These are phyloP conservation scores for Pteromalus puparum DNA, from an alignment of 1,140 invertebrate genomes.

Conservation along the genomic window DNA sequence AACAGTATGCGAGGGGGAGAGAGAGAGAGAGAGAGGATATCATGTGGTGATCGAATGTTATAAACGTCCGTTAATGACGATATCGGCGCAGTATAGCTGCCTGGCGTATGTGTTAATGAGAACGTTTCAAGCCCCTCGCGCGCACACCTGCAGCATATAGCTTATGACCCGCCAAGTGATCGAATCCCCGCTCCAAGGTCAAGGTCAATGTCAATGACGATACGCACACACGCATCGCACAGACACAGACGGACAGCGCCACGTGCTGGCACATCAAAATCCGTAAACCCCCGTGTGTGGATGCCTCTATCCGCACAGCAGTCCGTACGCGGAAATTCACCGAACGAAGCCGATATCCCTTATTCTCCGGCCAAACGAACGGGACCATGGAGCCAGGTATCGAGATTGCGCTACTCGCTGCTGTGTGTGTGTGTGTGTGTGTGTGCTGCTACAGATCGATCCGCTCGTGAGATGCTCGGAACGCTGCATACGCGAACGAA, in stretches of 20 bases:
- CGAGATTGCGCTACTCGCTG: neutral
- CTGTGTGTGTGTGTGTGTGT: neutral
- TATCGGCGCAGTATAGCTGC: neutral
- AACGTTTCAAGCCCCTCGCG: neutral
- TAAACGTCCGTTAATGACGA: neutral
- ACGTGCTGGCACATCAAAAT: constrained; percentile 9
- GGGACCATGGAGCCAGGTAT: neutral
- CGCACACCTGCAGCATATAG: neutral
- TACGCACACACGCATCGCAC: too few species aligned
- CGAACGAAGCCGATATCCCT: constrained; percentile 1
- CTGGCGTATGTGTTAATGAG: constrained; percentile 7
- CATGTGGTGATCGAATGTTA: neutral
- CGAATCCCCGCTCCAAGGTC: constrained; percentile 8
- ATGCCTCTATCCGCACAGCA: neutral
- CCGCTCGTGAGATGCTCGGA: neutral
- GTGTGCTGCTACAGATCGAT: neutral
- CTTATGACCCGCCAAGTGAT: constrained; percentile 9
- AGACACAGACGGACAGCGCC: neutral
- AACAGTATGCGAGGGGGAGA: neutral
- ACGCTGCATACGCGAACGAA: neutral
- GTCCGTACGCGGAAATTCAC: neutral
- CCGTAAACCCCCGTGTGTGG: constrained; percentile 4
- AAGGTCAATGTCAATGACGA: neutral
- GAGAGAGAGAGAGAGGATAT: neutral
- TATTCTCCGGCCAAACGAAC: neutral